Evolutionary conservation across 1,140 invertebrate species (phyloP), one percentile per base, ranked within the genome.

Genomic region (Littorina saxatilis): DNA sequence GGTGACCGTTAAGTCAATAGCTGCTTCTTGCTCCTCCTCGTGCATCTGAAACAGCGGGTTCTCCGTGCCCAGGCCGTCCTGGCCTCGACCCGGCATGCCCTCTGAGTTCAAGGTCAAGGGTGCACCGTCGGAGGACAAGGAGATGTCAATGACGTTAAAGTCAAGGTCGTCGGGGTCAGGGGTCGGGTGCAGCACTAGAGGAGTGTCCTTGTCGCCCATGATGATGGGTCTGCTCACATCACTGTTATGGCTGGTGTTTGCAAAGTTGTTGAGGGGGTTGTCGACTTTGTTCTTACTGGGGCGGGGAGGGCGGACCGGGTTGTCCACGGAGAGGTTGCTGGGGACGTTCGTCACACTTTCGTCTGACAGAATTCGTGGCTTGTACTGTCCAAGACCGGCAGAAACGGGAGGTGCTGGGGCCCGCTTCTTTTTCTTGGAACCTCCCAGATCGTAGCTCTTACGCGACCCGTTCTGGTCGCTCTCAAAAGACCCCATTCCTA

Each of bases 151-250:
- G 35, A 68, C 73, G 73, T 50, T 32, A 17, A 75, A 15, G 73
- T 55, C 40, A 7, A 77, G 5, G 37, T 77, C 61, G 23, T 47
- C 13, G 15, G 29, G 52, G 37, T 47, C 40, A n/a, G 55, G 13
- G 27, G 43, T 13, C 27, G 72, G 29, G 23, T 66, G 35, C 0
- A 84, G 80, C 63, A 81, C 70, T 80, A 84, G 79, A 15, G 83
- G 83, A 0, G 73, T 52, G 47, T 84, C 61, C 55, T 84, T 84
- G 39, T 84, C 83, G 0, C 83, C 83, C 29, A 84, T 47, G 15
- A 84, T 50, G 37, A 75, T 78, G 20, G 83, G 79, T 43, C n/a
- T 66, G 29, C 29, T 50, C 17, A 0, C 32, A 27, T 43, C 50
- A 4, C n/a, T 29, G 17, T 40, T 40, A 23, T 75, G 11, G 63